Evolutionary conservation across 2,113 vertebrate species (phyloP).

Genomic region (Corynorhinus townsendii): DNA sequence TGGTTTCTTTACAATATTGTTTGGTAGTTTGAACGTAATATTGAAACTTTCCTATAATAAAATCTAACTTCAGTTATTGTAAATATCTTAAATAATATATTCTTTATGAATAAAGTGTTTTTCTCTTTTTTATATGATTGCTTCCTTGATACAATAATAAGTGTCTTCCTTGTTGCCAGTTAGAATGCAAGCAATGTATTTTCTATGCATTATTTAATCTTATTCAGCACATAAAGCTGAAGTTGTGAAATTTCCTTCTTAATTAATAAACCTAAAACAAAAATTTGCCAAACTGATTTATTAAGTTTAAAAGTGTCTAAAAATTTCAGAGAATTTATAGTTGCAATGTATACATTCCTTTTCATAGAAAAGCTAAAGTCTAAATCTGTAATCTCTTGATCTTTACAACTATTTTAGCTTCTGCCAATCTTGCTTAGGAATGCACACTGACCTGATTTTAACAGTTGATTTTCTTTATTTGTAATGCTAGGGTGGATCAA

Average conservation of each 20-base stretch:
- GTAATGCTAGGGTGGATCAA: background rate
- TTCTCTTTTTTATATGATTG: background rate
- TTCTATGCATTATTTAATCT: background rate
- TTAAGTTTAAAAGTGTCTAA: background rate
- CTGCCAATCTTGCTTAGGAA: slow-evolving; percentile 51
- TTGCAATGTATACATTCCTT: background rate
- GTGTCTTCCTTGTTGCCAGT: background rate
- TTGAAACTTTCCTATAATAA: background rate
- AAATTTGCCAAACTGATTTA: background rate
- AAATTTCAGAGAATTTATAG: background rate
- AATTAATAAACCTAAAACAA: background rate
- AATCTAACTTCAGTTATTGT: background rate
- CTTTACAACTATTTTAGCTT: slow-evolving; percentile 34
- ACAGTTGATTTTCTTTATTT: slow-evolving; percentile 37
- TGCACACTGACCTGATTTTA: slow-evolving; percentile 46
- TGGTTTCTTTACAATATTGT: background rate
- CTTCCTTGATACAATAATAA: background rate
- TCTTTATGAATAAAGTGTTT: background rate
- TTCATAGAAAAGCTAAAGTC: background rate
- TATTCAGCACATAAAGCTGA: background rate
- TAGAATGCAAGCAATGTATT: background rate
- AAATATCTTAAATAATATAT: background rate
- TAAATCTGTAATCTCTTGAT: slow-evolving; percentile 59
- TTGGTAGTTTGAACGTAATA: background rate
- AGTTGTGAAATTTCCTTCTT: background rate